Percentiles rank a stretch among this genome's conserved stretches.
Conservation (phyloP, 2,113 vertebrate species). For the Hipposideros armiger region DNA sequence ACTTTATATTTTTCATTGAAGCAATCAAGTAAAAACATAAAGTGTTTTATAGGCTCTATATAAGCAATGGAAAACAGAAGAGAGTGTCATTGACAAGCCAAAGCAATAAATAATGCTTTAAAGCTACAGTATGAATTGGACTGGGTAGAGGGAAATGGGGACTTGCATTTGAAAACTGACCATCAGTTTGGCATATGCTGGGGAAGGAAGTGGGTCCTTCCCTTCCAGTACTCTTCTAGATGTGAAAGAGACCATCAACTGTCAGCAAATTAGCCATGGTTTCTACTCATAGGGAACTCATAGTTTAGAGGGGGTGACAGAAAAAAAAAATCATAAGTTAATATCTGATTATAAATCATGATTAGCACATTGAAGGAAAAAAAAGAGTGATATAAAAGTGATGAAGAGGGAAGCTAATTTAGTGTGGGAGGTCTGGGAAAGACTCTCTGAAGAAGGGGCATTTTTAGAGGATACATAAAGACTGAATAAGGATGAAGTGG, state of each 20-base stretch:
- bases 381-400: background rate
- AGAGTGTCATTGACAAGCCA: background rate
- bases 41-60: background rate
- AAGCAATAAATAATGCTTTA: slow-evolving; percentile 2
- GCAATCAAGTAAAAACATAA: slow-evolving; percentile 28
- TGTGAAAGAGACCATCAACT: background rate
- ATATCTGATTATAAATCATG: background rate
- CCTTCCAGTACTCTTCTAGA: background rate
- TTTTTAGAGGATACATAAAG: background rate
- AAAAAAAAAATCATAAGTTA: background rate
- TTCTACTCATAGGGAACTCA: background rate
- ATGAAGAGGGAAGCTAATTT: background rate
- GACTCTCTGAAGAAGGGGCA: background rate
- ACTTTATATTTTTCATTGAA: slow-evolving; percentile 24
- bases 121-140: background rate
- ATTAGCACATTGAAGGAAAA: background rate
- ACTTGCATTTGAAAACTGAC: background rate
- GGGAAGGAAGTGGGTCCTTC: background rate
- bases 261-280: background rate
- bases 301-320: background rate
- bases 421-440: background rate
- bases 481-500: background rate
- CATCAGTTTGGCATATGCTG: background rate
- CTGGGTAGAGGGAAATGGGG: background rate
- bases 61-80: slow-evolving; percentile 50